A percentile compares a stretch with the other conserved stretches of the same genome.
Evolutionary conservation across 2,113 vertebrate genomes (phyloP).

Genomic region (Heterocephalus glaber): DNA sequence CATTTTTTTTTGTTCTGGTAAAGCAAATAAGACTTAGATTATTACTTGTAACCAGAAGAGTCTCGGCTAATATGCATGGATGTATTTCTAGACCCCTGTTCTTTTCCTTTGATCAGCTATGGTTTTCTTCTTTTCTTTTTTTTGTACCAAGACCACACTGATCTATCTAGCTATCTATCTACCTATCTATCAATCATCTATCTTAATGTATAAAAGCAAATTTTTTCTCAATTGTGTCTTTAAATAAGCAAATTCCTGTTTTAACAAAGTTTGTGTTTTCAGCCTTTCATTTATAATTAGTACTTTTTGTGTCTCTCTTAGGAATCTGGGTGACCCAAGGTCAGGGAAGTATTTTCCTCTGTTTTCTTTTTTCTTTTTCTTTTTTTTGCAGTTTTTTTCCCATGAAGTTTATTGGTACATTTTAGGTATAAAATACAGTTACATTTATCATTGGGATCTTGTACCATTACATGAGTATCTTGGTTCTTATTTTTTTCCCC

Average conservation of each 20-base stretch:
- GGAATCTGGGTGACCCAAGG: neutral
- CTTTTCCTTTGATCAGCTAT: neutral
- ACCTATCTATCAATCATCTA: too few relatives aligned
- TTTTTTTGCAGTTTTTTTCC: too few relatives aligned
- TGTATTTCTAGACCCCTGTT: neutral
- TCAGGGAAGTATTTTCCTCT: neutral
- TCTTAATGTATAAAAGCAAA: neutral
- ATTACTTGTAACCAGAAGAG: neutral
- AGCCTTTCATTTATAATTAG: neutral
- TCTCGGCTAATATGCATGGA: neutral
- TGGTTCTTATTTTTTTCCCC: too few relatives aligned
- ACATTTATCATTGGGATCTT: too few relatives aligned
- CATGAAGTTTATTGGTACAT: too few relatives aligned
- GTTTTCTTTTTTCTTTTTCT: too few relatives aligned
- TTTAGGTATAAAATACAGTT: too few relatives aligned
- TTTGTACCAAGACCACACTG: neutral
- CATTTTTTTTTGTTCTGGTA: neutral
- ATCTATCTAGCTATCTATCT: neutral
- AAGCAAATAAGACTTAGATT: neutral
- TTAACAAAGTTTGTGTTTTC: neutral
- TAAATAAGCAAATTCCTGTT: conserved; percentile 38
- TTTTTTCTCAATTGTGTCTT: neutral
- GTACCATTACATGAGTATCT: too few relatives aligned
- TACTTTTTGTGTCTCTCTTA: neutral
- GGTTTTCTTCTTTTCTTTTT: neutral